These are phyloP conservation scores for Coreius guichenoti DNA, from an alignment of 2,797 vertebrate species.

Conservation along the genomic window DNA sequence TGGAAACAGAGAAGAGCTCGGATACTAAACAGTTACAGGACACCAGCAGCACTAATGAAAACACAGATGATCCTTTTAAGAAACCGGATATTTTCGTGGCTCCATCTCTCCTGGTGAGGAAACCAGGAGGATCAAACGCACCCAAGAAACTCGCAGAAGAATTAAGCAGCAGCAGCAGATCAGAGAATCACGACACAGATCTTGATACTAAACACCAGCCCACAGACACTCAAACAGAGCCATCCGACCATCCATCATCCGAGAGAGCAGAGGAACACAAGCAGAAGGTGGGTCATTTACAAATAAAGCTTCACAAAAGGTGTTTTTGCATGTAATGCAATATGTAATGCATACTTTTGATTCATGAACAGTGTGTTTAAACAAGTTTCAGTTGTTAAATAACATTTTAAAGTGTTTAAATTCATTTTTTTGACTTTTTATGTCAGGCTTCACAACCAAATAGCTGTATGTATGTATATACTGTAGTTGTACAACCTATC, in stretches of 20 bases:
- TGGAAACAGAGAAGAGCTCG: slow-evolving; percentile 46
- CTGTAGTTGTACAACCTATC: too few species aligned
- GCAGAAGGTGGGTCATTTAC: too few species aligned
- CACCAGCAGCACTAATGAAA: not conserved
- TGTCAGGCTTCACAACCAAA: too few species aligned
- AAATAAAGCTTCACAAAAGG: too few species aligned
- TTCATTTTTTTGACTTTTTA: too few species aligned
- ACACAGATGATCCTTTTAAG: slow-evolving; percentile 73
- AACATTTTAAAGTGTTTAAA: too few species aligned
- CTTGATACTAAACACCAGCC: not conserved
- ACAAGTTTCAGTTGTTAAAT: too few species aligned
- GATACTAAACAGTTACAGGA: slow-evolving; percentile 30
- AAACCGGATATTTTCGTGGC: slow-evolving; percentile 74
- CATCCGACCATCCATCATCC: not conserved
- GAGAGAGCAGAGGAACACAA: not conserved
- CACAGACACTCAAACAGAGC: not conserved
- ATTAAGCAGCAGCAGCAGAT: not conserved
- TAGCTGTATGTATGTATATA: too few species aligned
- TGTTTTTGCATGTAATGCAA: too few species aligned
- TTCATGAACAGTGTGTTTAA: too few species aligned
- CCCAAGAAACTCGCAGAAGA: slow-evolving; percentile 37
- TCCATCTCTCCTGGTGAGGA: slow-evolving; percentile 69
- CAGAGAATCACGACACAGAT: slow-evolving; percentile 28
- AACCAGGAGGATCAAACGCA: slow-evolving; percentile 52
- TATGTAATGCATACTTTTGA: too few species aligned